A percentile compares a stretch with the other conserved stretches of the same genome.
These are phyloP conservation scores for Pseudoips prasinana DNA, from an alignment of 2,888 invertebrate genomes.

Conservation along the genomic window DNA sequence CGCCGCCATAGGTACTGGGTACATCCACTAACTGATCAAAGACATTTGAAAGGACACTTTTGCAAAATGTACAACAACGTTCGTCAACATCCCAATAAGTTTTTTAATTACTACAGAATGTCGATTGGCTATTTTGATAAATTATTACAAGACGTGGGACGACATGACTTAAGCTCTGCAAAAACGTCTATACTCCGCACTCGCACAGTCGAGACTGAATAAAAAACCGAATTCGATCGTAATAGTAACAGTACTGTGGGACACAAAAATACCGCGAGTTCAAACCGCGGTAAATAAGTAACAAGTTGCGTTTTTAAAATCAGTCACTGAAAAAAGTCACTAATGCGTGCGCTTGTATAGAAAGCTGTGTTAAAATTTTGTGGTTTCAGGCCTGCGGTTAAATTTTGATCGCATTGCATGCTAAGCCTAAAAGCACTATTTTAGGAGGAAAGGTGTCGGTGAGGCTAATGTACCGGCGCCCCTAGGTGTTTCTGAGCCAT, in stretches of 20 bases:
- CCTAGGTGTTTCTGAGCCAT: too few species aligned
- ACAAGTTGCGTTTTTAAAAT: constrained; percentile 5
- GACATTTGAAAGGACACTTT: not conserved
- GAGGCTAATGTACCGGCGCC: too few species aligned
- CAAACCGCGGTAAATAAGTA: constrained; percentile 2
- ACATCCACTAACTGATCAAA: not conserved
- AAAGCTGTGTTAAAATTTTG: constrained; percentile 13
- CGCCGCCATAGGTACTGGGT: not conserved
- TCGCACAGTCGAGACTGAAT: constrained; percentile 2
- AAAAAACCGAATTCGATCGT: not conserved
- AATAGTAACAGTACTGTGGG: not conserved
- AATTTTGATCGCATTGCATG: not conserved
- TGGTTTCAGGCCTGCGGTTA: not conserved
- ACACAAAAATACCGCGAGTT: not conserved
- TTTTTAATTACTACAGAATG: not conserved
- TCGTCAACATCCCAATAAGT: not conserved
- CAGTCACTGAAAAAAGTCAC: constrained; percentile 3
- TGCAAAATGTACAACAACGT: not conserved
- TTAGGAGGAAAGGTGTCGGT: too few species aligned
- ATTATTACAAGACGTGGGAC: constrained; percentile 1
- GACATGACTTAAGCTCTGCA: constrained; percentile 2
- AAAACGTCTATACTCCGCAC: not conserved
- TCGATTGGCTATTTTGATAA: not conserved
- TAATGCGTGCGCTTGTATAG: constrained; percentile 5
- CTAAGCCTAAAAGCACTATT: too few species aligned